Percentiles rank a stretch among this genome's conserved stretches.
These are phyloP conservation scores for Ceriagrion tenellum DNA, from an alignment of 2,888 invertebrate genomes.

Conservation along the genomic window DNA sequence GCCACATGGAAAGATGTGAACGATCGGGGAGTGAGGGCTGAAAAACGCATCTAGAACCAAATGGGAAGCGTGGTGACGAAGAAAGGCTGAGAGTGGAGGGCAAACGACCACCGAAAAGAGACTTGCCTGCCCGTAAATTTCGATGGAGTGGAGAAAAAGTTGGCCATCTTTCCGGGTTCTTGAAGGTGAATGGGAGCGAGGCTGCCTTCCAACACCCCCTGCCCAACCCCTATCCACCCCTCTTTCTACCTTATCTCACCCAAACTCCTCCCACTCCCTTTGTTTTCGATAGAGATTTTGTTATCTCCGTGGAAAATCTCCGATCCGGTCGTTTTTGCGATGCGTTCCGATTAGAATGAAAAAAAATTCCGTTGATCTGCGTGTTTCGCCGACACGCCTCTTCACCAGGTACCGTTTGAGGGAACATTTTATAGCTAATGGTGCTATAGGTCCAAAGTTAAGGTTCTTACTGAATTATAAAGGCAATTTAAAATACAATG, in stretches of 20 bases:
- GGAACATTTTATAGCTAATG: no score
- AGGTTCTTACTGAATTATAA: no score
- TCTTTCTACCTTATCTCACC: neutral
- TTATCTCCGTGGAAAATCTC: neutral
- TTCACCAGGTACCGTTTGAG: neutral
- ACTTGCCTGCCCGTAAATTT: neutral
- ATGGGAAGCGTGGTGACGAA: neutral
- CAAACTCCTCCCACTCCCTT: neutral
- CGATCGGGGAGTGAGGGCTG: no score
- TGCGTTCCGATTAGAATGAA: neutral
- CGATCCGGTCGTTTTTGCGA: neutral
- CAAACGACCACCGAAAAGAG: neutral
- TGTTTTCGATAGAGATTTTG: neutral
- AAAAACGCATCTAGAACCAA: neutral
- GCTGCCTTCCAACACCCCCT: neutral
- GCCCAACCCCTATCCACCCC: neutral
- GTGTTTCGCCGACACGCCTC: neutral
- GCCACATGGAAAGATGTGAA: neutral
- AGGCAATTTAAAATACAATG: no score
- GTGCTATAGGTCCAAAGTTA: no score
- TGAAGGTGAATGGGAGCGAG: neutral
- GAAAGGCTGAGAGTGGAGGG: neutral
- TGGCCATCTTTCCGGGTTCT: slow-evolving; percentile 19
- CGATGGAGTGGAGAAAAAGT: neutral
- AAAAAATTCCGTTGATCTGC: neutral